Evolutionary conservation across 2,888 invertebrate species (phyloP).

Genomic region (Margaritifera margaritifera): DNA sequence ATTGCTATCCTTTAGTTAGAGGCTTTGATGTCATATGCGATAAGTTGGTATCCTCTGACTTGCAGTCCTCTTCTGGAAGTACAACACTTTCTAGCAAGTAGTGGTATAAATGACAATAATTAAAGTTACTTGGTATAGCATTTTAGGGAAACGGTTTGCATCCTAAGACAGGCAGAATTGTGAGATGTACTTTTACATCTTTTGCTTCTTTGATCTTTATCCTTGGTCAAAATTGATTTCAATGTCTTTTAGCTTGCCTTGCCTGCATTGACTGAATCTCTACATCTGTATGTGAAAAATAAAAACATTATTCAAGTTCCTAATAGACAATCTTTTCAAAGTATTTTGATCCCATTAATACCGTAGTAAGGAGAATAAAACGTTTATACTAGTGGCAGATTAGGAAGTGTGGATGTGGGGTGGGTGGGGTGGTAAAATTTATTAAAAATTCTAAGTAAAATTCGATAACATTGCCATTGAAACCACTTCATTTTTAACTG

Average conservation of each 20-base stretch:
- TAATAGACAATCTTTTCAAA: too few relatives aligned
- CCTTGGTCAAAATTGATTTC: background rate
- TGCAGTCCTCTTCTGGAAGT: background rate
- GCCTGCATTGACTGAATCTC: conserved; percentile 1
- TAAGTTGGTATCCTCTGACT: conserved; percentile 4
- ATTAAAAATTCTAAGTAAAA: too few relatives aligned
- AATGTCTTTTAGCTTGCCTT: conserved; percentile 3
- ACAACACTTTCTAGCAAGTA: conserved; percentile 10
- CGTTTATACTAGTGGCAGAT: too few relatives aligned
- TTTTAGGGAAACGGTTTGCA: background rate
- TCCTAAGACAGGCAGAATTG: background rate
- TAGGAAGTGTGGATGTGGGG: too few relatives aligned
- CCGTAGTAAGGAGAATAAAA: too few relatives aligned
- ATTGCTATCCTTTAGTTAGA: conserved; percentile 11
- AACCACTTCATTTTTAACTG: too few relatives aligned
- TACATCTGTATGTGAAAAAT: background rate
- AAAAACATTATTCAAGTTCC: too few relatives aligned
- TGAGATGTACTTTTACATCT: background rate
- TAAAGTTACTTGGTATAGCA: background rate
- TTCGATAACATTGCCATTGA: too few relatives aligned
- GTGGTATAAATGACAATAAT: conserved; percentile 9
- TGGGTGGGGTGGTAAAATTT: too few relatives aligned
- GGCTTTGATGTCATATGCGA: conserved; percentile 12
- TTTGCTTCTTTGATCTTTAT: background rate
- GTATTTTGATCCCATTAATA: too few relatives aligned